Base-by-base conservation (phyloP, 2,888 invertebrate species). In the Eilema caniola region DNA sequence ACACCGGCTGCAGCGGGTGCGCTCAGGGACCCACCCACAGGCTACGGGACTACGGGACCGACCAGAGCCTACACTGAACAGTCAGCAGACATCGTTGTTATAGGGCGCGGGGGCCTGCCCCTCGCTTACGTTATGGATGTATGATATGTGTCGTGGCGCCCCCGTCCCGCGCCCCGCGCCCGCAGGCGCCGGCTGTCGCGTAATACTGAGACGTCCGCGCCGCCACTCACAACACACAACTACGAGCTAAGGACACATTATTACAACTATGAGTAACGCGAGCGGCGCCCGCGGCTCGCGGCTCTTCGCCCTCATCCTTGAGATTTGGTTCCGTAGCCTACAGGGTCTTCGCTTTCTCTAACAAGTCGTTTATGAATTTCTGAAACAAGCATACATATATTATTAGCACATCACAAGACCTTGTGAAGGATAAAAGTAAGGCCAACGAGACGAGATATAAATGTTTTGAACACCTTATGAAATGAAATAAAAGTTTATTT, bases 311-410 rank as follows among this genome's bases (percentile, higher is more conserved):
- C 67, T 70, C 66, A 53, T 70, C 67, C 76, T 53, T 84, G 87
- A 87, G 84, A 88, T 86, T 88, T 83, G 83, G 81, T 83, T 87
- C 84, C 84, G 78, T 81, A 80, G 73, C 79, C 87, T 97, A 98
- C 91, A 98, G 97, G 90, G 98, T 98, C 95, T 98, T 98, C 90
- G 98, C 98, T 93, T 98, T 97, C 92, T 98, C 98, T 93, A 98
- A 96, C 90, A 98, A 96, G 94, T 98, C 98, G 90, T 98, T 98
- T 92, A 98, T 98, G 94, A 98, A 98, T 97, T 98, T 98, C 98
- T 98, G 96, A 73, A 96, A 97, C 85, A 84, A 87, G 73, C 77
- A 76, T 16, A 62, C n/a, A n/a, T 16, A 28, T 2, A n/a, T 20
- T 3, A n/a, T 25, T 24, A 57, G 24, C 5, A 5, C n/a, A 57